These are phyloP conservation scores for Oceanodroma leucorhoa DNA, from an alignment of 2,797 vertebrate species.

Conservation along the genomic window DNA sequence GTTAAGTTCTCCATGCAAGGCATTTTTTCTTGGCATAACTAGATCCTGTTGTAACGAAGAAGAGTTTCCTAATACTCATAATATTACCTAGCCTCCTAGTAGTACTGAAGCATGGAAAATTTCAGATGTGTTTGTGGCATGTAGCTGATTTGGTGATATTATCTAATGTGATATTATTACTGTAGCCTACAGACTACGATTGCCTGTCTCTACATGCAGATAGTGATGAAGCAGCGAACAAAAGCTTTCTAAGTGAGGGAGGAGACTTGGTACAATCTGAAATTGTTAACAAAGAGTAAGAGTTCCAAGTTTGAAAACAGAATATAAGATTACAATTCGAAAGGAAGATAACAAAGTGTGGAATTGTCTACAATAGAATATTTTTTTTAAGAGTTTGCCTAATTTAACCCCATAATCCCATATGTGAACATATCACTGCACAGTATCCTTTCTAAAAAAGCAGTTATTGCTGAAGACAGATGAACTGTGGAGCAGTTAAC, in stretches of 20 bases:
- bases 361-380: background rate
- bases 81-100: background rate
- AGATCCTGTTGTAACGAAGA: background rate
- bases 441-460: background rate
- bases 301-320: background rate
- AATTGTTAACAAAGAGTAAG: background rate
- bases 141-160: background rate
- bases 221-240: background rate
- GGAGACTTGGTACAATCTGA: background rate
- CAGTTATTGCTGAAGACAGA: background rate
- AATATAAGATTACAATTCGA: background rate
- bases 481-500: background rate
- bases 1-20: background rate
- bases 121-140: background rate
- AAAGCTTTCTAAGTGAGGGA: background rate
- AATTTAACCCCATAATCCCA: background rate
- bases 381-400: background rate
- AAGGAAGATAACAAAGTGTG: background rate
- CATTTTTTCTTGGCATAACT: background rate
- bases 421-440: background rate
- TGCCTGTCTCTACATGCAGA: constrained; percentile 31
- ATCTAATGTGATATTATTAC: background rate
- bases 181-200: background rate
- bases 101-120: background rate
- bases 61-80: background rate